Base-by-base conservation (phyloP, 2,888 invertebrate species). In the Phortica magna region DNA sequence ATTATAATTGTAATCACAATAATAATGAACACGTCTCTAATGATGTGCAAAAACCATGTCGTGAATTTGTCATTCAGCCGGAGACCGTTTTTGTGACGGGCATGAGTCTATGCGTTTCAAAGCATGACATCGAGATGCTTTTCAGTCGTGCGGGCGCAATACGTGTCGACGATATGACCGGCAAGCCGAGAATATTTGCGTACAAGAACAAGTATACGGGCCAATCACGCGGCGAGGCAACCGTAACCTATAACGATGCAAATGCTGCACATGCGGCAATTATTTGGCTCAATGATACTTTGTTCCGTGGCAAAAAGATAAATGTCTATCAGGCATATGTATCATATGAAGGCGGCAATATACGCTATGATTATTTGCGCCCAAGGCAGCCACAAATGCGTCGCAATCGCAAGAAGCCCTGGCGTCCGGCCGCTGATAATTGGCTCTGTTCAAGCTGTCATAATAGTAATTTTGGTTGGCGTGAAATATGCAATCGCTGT, bases 401-500 rank as follows among this genome's bases (percentile, higher is more conserved):
- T n/a, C 81, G 79, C 6, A 81, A 79, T 42, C 82, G 80, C 7
- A 76, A 75, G 17, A 80, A 71, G 59, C 80, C 78, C 43, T 88
- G 88, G 88, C 82, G 79, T 57, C 85, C 85, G 17, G 83, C 88
- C 41, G 68, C 75, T 12, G 87, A 87, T 39, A 88, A 85, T 73
- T 85, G 85, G 85, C 73, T 78, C 31, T 85, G 85, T 76, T 22
- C 73, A 43, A n/a, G 77, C 1, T 85, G 85, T 79, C 75, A 53
- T 4, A 85, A 85, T 39, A 88, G 84, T 81, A 85, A 85, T 65
- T 85, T 83, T 48, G 85, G 79, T 6, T 88, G 88, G 88, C 85
- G 85, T n/a, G 67, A 75, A 65, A 70, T 65, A 53, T 85, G 85
- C 76, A 85, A 85, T 71, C 81, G 88, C 3, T 85, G 85, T 43